phyloP scores from a whole-genome alignment of 2,113 vertebrate species.

The Dasyprocta punctata region DNA sequence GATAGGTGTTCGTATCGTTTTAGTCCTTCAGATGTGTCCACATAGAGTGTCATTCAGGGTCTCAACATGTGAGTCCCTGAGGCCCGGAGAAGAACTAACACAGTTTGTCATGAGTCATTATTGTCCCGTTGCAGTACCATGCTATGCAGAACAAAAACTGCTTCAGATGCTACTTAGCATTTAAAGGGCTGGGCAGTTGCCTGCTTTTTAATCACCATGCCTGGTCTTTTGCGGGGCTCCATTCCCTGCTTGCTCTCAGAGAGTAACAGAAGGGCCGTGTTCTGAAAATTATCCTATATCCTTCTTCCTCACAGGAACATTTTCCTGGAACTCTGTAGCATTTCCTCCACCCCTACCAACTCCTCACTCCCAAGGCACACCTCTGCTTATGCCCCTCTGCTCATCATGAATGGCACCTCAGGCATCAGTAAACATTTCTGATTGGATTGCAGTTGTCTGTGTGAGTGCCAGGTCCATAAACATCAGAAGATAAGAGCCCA shows the following conservation, averaged over 20 bases:
- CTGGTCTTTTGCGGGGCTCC: neutral
- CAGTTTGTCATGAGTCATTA: neutral
- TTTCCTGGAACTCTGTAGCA: neutral
- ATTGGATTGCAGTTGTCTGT: neutral
- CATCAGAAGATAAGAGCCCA: neutral
- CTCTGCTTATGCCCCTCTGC: neutral
- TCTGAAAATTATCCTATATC: neutral
- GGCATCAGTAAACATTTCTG: no score
- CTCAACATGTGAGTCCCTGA: neutral
- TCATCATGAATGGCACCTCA: rapidly evolving
- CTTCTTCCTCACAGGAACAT: neutral
- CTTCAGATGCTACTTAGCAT: rapidly evolving
- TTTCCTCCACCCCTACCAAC: neutral
- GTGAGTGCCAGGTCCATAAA: neutral
- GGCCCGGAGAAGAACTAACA: neutral
- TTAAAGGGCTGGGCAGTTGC: neutral
- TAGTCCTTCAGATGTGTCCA: neutral
- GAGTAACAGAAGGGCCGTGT: neutral
- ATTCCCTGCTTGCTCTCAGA: neutral
- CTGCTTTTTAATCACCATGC: neutral
- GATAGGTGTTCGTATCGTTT: neutral
- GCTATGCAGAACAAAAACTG: no score
- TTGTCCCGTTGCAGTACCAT: rapidly evolving
- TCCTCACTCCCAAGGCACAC: no score
- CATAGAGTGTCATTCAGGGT: neutral